These are phyloP conservation scores for Notamacropus eugenii DNA, from an alignment of 2,797 vertebrate species.

Conservation along the genomic window DNA sequence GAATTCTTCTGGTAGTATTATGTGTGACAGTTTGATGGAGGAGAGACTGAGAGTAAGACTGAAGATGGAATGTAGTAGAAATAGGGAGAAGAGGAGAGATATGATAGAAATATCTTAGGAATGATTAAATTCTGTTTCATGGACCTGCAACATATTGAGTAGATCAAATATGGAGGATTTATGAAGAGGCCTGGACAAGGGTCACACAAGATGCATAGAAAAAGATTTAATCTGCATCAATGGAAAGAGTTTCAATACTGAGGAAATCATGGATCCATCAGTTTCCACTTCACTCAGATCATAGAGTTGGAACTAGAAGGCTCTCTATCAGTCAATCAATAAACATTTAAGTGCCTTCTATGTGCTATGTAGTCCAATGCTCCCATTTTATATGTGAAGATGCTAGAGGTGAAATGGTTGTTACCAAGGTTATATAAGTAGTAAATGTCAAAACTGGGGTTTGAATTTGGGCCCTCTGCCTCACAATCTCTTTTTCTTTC, in stretches of 20 bases:
- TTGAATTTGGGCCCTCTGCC: background rate
- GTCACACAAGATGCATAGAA: background rate
- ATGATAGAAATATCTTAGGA: background rate
- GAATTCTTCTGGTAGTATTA: background rate
- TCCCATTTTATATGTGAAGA: background rate
- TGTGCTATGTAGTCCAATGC: background rate
- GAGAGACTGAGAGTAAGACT: slow-evolving; percentile 18
- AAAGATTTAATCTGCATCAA: background rate
- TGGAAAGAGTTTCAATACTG: too few species aligned
- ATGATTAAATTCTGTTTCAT: background rate
- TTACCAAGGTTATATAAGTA: background rate
- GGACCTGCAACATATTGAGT: background rate
- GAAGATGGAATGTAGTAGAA: background rate
- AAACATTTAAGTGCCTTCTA: background rate
- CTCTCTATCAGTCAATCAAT: background rate
- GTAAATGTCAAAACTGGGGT: background rate
- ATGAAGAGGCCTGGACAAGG: background rate
- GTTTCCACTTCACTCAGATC: background rate
- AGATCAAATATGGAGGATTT: background rate
- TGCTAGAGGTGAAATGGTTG: background rate
- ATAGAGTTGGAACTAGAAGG: background rate
- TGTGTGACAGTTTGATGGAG: background rate
- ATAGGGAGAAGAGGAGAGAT: background rate
- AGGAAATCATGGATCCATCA: background rate
- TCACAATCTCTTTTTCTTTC: background rate